A percentile compares a stretch with the other conserved stretches of the same genome.
Evolutionary conservation across 1,140 invertebrate species (phyloP).

Genomic region (Diorhabda sublineata): DNA sequence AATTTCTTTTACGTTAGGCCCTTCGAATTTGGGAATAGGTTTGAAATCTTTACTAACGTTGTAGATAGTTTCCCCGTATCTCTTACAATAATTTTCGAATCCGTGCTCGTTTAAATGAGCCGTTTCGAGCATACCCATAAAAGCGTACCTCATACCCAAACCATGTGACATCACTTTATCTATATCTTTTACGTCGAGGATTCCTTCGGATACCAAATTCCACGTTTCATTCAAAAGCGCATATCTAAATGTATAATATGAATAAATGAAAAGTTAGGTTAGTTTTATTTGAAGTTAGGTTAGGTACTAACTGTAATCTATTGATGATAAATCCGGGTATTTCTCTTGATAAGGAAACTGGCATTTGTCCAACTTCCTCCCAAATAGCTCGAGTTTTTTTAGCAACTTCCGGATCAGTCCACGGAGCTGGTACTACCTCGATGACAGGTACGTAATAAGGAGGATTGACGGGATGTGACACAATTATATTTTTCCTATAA

Average conservation of each 20-base stretch:
- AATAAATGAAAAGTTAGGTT: neutral
- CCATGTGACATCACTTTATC: slow-evolving; percentile 94
- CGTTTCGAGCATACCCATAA: slow-evolving; percentile 89
- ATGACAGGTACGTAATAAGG: slow-evolving; percentile 93
- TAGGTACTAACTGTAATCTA: slow-evolving; percentile 74
- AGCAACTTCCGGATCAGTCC: slow-evolving; percentile 71
- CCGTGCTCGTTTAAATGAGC: slow-evolving; percentile 94
- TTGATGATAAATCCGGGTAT: slow-evolving; percentile 91
- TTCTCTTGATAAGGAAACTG: slow-evolving; percentile 80
- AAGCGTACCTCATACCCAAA: slow-evolving; percentile 91
- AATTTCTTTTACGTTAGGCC: slow-evolving; percentile 56
- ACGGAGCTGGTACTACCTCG: slow-evolving; percentile 90
- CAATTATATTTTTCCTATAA: slow-evolving; percentile 46
- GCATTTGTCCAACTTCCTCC: slow-evolving; percentile 85
- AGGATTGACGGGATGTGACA: slow-evolving; percentile 94
- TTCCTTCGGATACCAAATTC: slow-evolving; percentile 77
- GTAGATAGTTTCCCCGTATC: slow-evolving; percentile 77
- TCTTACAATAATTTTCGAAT: slow-evolving; percentile 65
- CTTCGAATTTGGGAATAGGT: slow-evolving; percentile 68
- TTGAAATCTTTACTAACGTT: slow-evolving; percentile 73
- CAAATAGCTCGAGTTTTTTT: slow-evolving; percentile 63
- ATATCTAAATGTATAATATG: slow-evolving; percentile 57
- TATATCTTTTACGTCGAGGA: slow-evolving; percentile 83
- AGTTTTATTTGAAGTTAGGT: neutral
- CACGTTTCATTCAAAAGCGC: slow-evolving; percentile 91